Evolutionary conservation across 2,113 vertebrate genomes (phyloP).

Genomic region (Festucalex cinctus): DNA sequence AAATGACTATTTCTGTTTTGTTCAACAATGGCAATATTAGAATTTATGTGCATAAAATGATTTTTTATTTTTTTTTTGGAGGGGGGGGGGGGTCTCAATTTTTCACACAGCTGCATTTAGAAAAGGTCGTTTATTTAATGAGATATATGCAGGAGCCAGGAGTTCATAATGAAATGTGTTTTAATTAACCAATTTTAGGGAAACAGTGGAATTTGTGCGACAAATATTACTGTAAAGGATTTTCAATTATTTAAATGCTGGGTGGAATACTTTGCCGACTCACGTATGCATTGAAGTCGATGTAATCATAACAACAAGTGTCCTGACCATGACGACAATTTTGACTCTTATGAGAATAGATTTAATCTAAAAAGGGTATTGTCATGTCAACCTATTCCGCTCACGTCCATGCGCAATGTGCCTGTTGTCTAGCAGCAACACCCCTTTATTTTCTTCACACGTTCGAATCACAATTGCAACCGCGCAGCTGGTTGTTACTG

Average conservation of each 20-base stretch:
- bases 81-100: not conserved
- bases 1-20: no score
- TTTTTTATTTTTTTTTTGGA: no score
- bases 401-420: constrained; percentile 21
- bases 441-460: not conserved
- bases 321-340: not conserved
- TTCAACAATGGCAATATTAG: no score
- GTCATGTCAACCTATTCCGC: constrained; percentile 6
- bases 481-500: not conserved
- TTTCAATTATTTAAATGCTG: not conserved
- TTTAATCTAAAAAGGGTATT: not conserved
- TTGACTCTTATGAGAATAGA: not conserved
- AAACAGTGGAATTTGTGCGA: not conserved
- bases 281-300: not conserved
- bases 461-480: not conserved
- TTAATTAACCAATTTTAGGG: not conserved
- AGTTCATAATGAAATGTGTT: not conserved
- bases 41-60: not conserved
- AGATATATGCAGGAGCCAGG: not conserved
- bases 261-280: not conserved
- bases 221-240: no score
- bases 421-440: constrained; percentile 28
- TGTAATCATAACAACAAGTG: not conserved
- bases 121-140: not conserved
- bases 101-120: not conserved